These are phyloP conservation scores for Sarcophaga bullata DNA, from an alignment of 1,140 invertebrate genomes.

Conservation along the genomic window DNA sequence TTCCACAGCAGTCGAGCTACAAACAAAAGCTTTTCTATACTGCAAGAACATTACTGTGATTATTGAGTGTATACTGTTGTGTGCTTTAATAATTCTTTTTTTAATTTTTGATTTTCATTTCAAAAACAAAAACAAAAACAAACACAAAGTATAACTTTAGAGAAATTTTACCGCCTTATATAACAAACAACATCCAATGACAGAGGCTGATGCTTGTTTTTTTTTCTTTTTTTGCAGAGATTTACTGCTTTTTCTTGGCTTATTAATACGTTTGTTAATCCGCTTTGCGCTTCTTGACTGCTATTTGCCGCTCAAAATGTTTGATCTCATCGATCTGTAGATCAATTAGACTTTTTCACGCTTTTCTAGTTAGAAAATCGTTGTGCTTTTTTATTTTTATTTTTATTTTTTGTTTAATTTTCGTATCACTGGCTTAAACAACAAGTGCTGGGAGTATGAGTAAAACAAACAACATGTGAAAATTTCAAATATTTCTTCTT, in stretches of 20 bases:
- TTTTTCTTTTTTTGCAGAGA: too few relatives aligned
- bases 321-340: conserved; percentile 31
- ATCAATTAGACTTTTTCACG: conserved; percentile 33
- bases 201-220: too few relatives aligned
- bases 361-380: background rate
- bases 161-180: conserved; percentile 10
- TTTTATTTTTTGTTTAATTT: background rate
- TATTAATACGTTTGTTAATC: background rate
- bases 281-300: background rate
- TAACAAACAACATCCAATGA: background rate
- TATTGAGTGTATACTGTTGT: background rate
- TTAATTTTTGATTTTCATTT: background rate
- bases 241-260: background rate
- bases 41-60: too few relatives aligned
- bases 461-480: conserved; percentile 24
- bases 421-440: background rate
- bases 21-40: too few relatives aligned
- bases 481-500: conserved; percentile 31
- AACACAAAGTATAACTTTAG: background rate
- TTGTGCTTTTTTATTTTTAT: too few relatives aligned
- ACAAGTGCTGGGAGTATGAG: conserved; percentile 1
- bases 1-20: too few relatives aligned
- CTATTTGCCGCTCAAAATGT: conserved; percentile 4
- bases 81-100: background rate
- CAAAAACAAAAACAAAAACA: background rate